Evolutionary conservation across 2,113 vertebrate species (phyloP).

Genomic region (Lates calcarifer): DNA sequence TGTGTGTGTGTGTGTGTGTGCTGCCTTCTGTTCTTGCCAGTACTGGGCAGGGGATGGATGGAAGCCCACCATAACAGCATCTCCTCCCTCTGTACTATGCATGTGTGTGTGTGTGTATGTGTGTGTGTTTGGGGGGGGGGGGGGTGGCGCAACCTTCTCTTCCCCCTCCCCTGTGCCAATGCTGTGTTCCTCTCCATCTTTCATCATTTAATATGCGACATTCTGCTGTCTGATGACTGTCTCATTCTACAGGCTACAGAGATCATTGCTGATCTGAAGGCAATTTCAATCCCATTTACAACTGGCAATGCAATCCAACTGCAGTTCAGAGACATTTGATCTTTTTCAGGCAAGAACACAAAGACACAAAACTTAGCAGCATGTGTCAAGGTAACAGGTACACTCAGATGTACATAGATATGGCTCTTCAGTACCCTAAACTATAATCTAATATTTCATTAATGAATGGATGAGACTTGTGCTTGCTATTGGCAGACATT

Average conservation of each 20-base stretch:
- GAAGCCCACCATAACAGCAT: conserved; percentile 62
- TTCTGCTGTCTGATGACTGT: conserved; percentile 51
- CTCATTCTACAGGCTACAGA: conserved; percentile 24
- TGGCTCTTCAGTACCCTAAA: not conserved
- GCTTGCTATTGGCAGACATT: not conserved
- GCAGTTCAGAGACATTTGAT: conserved; percentile 30
- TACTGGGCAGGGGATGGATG: conserved; percentile 56
- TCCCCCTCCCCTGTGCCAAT: not conserved
- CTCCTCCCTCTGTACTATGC: conserved; percentile 36
- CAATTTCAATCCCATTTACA: conserved; percentile 50
- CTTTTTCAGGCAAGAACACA: not conserved
- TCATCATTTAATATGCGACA: conserved; percentile 46
- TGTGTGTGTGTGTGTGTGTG: conserved; percentile 21
- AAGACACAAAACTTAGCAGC: not conserved
- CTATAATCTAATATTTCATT: not conserved
- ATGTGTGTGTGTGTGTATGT: conserved; percentile 3
- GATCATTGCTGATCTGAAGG: conserved; percentile 51
- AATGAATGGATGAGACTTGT: conserved; percentile 11
- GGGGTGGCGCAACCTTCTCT: conserved; percentile 17
- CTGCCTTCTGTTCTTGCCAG: conserved; percentile 64
- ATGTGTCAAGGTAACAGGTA: not conserved
- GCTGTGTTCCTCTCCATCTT: conserved; percentile 39
- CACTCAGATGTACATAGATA: not conserved
- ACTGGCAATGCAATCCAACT: conserved; percentile 20
- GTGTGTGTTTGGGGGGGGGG: not conserved